Evolutionary conservation across 2,797 vertebrate species (phyloP), one percentile per base, ranked within the genome.

Genomic region (Siniperca obscura): DNA sequence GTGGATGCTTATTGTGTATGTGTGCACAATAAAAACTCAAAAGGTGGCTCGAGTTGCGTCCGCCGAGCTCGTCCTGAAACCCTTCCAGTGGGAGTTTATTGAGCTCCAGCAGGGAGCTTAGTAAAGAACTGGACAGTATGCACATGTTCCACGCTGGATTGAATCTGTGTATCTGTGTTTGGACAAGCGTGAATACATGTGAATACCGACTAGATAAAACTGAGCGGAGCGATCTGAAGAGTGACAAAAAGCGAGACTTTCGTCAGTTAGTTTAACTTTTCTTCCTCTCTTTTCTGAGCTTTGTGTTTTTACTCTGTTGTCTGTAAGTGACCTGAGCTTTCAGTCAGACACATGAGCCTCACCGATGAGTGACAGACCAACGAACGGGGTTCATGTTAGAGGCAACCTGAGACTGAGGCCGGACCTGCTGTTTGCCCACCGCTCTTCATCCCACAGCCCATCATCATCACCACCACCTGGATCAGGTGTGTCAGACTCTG

Each of bases 401-500:
- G 55, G 75, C 22, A 75, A 91, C 77, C 56, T 21, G 87, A 89
- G 34, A 34, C 46, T 0, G 21, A 38, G 7, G 11, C 13, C 5
- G 27, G 17, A 34, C 22, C 56, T 44, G 44, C 48, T 19, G 46
- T 48, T 48, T 48, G 46, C 46, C 64, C 57, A 44, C 61, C 25
- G 30, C 30, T n/a, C 46, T 62, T 34, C 21, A 17, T 61, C 40
- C 46, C 5, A 7, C 27, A 46, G 25, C 10, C 17, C 36, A 17
- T 27, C 61, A 17, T 55, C 64, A 22, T 46, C 68, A 8, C 66
- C 82, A 13, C 27, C 80, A 76, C 62, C 84, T 67, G 85, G 77
- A 86, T 89, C 86, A 66, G 76, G 62, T 87, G 79, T 22, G 65
- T 59, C 79, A 57, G 70, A 65, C 85, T 22, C n/a, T 34, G 36